phyloP scores from a whole-genome alignment of 2,797 vertebrate species.

The Microctenopoma lineatum region DNA sequence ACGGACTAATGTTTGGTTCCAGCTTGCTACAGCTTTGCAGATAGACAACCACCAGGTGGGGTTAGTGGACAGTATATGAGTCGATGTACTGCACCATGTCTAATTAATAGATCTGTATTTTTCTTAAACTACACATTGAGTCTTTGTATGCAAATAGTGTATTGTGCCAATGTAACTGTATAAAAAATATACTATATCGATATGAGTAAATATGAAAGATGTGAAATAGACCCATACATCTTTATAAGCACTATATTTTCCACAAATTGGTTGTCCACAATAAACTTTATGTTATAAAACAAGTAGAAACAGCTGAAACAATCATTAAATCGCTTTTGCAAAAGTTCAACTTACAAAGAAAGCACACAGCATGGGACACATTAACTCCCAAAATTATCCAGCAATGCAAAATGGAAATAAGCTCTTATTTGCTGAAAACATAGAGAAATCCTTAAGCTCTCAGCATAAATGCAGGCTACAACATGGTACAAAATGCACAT shows the following conservation, averaged over 20 bases:
- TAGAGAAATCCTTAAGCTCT: slow-evolving; percentile 64
- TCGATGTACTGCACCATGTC: too few species aligned
- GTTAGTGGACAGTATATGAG: not conserved
- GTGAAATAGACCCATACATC: not conserved
- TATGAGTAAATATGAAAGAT: not conserved
- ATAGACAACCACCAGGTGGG: slow-evolving; percentile 26
- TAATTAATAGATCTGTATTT: too few species aligned
- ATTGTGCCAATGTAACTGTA: not conserved
- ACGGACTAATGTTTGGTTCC: too few species aligned
- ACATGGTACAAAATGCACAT: slow-evolving; percentile 74
- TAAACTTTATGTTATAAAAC: slow-evolving; percentile 73
- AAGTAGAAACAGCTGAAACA: slow-evolving; percentile 71
- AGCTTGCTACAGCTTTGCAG: not conserved
- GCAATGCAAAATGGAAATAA: slow-evolving; percentile 72
- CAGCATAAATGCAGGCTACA: slow-evolving; percentile 64
- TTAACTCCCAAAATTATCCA: slow-evolving; percentile 56
- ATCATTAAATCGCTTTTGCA: slow-evolving; percentile 57
- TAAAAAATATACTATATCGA: not conserved
- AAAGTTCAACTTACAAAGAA: slow-evolving; percentile 57
- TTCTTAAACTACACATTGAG: not conserved
- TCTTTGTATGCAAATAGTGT: not conserved
- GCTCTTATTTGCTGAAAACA: slow-evolving; percentile 54
- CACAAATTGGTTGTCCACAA: slow-evolving; percentile 35
- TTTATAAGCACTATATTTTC: slow-evolving; percentile 47
- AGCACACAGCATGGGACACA: slow-evolving; percentile 60